Evolutionary conservation across 2,113 vertebrate species (phyloP).

Genomic region (Octodon degus): DNA sequence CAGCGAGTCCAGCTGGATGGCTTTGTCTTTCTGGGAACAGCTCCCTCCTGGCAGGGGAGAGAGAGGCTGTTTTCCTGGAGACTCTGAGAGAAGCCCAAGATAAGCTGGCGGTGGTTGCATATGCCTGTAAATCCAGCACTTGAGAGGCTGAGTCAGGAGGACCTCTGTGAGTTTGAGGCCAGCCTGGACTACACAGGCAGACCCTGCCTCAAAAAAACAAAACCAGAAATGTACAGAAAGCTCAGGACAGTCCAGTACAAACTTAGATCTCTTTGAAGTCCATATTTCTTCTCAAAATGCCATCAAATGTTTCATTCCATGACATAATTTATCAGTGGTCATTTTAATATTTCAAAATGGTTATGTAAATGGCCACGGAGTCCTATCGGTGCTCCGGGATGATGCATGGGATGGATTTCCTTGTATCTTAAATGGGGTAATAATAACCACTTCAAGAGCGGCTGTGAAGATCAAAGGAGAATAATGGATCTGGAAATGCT

Average conservation of each 20-base stretch:
- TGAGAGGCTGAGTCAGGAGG: neutral
- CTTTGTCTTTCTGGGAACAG: neutral
- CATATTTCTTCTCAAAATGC: conserved; percentile 61
- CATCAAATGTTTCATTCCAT: conserved; percentile 40
- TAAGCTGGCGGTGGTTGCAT: neutral
- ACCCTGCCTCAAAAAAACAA: neutral
- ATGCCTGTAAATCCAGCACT: neutral
- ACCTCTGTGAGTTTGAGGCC: neutral
- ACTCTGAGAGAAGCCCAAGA: neutral
- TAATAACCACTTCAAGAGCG: conserved; percentile 50
- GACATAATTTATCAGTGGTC: conserved; percentile 24
- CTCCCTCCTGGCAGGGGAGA: neutral
- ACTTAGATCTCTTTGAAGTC: conserved; percentile 61
- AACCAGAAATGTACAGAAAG: neutral
- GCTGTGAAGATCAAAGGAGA: conserved; percentile 60
- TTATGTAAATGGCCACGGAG: conserved; percentile 52
- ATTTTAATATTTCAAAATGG: conserved; percentile 70
- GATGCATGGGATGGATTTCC: neutral
- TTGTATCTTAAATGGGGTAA: conserved; percentile 58
- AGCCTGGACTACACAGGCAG: neutral
- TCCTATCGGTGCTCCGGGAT: neutral
- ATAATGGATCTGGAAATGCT: neutral
- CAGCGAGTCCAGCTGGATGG: neutral
- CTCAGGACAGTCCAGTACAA: neutral
- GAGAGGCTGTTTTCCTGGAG: neutral